These are phyloP conservation scores for Sardina pilchardus DNA, from an alignment of 2,113 vertebrate genomes.

Conservation along the genomic window DNA sequence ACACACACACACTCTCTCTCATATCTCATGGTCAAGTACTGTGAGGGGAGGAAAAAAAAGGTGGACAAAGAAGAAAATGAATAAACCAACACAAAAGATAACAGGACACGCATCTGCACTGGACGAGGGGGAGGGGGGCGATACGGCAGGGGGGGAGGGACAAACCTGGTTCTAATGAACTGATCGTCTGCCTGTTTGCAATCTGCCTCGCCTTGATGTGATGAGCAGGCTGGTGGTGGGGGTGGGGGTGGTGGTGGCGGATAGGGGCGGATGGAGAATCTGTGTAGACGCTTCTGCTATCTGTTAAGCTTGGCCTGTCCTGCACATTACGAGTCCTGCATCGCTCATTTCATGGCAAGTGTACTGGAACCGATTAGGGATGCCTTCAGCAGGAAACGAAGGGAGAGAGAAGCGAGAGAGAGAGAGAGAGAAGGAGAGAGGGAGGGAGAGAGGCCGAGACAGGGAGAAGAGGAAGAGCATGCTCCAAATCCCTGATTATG, in stretches of 20 bases:
- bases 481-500: slow-evolving; percentile 67
- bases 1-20: neutral
- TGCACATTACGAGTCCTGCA: slow-evolving; percentile 63
- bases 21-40: slow-evolving; percentile 34
- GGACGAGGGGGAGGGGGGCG: slow-evolving; percentile 30
- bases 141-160: slow-evolving; percentile 15
- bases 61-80: slow-evolving; percentile 32
- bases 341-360: slow-evolving; percentile 68
- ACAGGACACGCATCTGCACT: neutral
- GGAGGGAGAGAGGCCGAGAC: neutral
- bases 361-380: slow-evolving; percentile 70
- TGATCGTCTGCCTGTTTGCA: slow-evolving; percentile 38
- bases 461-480: slow-evolving; percentile 22
- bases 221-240: neutral
- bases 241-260: neutral
- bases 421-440: slow-evolving; percentile 20
- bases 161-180: slow-evolving; percentile 41
- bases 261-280: neutral
- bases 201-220: slow-evolving; percentile 23
- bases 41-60: neutral
- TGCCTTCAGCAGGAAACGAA: slow-evolving; percentile 42
- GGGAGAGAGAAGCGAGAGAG: neutral
- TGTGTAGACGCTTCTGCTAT: slow-evolving; percentile 60
- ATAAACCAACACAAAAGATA: slow-evolving; percentile 26
- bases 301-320: slow-evolving; percentile 67